phyloP scores from a whole-genome alignment of 1,140 invertebrate species.

The Drosophila pseudoobscura region DNA sequence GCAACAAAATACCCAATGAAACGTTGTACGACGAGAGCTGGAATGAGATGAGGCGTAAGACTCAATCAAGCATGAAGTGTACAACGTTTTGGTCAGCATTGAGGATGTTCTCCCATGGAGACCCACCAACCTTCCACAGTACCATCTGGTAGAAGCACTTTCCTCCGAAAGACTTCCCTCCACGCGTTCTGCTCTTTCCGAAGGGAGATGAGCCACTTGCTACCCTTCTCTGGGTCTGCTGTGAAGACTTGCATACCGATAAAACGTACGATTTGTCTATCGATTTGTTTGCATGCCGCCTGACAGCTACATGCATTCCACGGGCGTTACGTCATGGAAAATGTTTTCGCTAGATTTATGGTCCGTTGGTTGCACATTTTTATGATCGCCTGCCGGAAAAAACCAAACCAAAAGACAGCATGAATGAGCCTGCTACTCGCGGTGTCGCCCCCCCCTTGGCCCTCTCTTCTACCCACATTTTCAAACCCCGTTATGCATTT shows the following conservation, averaged over 20 bases:
- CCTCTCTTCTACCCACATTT: conserved; percentile 18
- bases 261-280: neutral
- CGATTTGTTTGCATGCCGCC: conserved; percentile 18
- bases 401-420: conserved; percentile 47
- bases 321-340: conserved; percentile 50
- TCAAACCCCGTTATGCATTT: conserved; percentile 72
- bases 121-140: too few species aligned
- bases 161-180: too few species aligned
- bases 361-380: conserved; percentile 63
- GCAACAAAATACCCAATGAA: conserved; percentile 39
- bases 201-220: too few species aligned
- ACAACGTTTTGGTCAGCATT: too few species aligned
- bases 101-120: neutral
- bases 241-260: too few species aligned
- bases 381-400: conserved; percentile 62
- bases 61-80: conserved; percentile 1
- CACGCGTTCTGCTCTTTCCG: too few species aligned
- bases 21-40: conserved; percentile 33
- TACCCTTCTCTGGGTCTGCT: neutral
- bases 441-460: conserved; percentile 19
- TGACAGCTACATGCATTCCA: conserved; percentile 42
- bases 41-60: conserved; percentile 8
- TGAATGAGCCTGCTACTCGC: conserved; percentile 34
- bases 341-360: conserved; percentile 62
- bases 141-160: too few species aligned